Evolutionary conservation across 2,888 invertebrate genomes (phyloP), one percentile per base, ranked within the genome.

Genomic region (Cheilosia grossa): DNA sequence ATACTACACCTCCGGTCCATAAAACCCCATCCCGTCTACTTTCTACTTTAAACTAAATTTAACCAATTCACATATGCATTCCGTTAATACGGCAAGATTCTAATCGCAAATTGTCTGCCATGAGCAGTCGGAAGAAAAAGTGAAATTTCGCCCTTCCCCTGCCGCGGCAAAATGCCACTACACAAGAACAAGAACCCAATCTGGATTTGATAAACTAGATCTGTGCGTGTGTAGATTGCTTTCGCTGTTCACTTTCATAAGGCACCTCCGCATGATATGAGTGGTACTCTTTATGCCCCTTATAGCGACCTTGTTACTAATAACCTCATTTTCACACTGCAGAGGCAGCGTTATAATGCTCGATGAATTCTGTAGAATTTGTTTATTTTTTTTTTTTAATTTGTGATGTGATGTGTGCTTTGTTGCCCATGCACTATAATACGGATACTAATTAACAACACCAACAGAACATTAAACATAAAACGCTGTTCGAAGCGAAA

Each of bases 301-400:
- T 87, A 51, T 42, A 78, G 30, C 87, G 89, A 87, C 89, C 89
- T 89, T 89, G 88, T 88, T 88, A 83, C 88, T 85, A 87, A 88
- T 88, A 88, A 88, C 88, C 88, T 87, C 87, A 88, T 87, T 88
- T 88, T 87, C 86, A 87, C 87, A 88, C n/a, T 87, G 82, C 82
- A 79, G 74, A 67, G 56, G 33, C 61, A 61, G 2, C 61, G 59
- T 24, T 21, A 54, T 49, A 61, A 82, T 54, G 72, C 82, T 54
- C 72, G 21, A 61, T 59, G 67, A 56, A 69, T 82, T 75, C 63
- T 64, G 27, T 40, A 67, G 67, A 67, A 67, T 61, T 59, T 59
- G 21, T 33, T 27, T 63, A 51, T 56, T 17, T 27, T 63, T 56
- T 56, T 17, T 44, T 40, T 63, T 59, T 51, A 30, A 17, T 66